Percentiles rank a stretch among this genome's conserved stretches.
Conservation (phyloP, 2,113 vertebrate species). For the Leptobrachium leishanense region DNA sequence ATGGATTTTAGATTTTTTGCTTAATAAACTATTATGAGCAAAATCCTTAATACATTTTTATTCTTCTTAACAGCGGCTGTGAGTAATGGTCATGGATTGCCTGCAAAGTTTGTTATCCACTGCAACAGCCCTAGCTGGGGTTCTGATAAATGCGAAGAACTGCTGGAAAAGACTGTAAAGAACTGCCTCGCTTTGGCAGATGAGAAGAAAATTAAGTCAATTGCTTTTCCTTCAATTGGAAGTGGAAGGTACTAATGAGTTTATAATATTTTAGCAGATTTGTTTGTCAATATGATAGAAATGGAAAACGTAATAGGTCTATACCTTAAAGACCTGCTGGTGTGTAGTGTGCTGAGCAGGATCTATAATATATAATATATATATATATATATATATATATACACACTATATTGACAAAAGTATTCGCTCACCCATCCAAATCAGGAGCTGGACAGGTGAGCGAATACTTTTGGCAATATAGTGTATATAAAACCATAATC, state of each 20-base stretch:
- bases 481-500: too few relatives aligned
- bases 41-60: background rate
- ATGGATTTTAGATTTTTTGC: too few relatives aligned
- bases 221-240: conserved; percentile 95
- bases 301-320: too few relatives aligned
- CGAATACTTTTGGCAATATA: too few relatives aligned
- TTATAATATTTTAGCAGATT: too few relatives aligned
- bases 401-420: too few relatives aligned
- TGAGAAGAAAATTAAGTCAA: conserved; percentile 97
- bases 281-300: too few relatives aligned
- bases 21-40: too few relatives aligned
- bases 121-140: conserved; percentile 96
- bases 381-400: conserved; percentile 47
- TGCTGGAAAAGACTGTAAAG: conserved; percentile 97
- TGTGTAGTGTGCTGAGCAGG: too few relatives aligned
- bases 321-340: too few relatives aligned
- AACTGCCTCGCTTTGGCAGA: conserved; percentile 96
- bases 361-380: conserved; percentile 49
- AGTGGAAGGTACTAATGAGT: conserved; percentile 82
- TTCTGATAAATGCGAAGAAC: conserved; percentile 91
- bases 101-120: conserved; percentile 97
- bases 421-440: too few relatives aligned
- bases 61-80: conserved; percentile 73
- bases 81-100: conserved; percentile 84
- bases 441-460: too few relatives aligned